Evolutionary conservation across 1,140 invertebrate species (phyloP), one percentile per base, ranked within the genome.

Genomic region (Plutomurus gul): DNA sequence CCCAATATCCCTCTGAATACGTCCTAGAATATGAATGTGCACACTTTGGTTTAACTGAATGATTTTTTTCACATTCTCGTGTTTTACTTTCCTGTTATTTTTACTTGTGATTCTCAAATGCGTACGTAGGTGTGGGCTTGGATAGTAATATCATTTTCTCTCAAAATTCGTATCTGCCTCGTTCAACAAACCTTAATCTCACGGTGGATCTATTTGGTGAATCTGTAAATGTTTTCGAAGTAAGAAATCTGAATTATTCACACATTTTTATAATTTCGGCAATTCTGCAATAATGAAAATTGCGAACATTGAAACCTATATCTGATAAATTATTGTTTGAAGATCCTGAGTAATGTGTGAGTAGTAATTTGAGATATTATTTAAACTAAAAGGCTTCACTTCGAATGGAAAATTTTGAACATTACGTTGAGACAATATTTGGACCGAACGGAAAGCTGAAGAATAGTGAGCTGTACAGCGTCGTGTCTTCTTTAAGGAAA

Each of bases 151-250:
- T 97, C 0, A 92, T 98, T 79, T 98, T 95, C 86, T 95, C 95
- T 0, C 91, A 93, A 0, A 92, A 94, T 78, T 97, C 95, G 0
- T 97, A 95, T 84, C 88, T 98, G 27, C 96, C 96, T 1, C 88
- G 94, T 75, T 92, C 94, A 1, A 89, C 91, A 4, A 92, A 88
- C 47, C 87, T 96, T 13, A 97, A 97, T 85, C 88, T 96, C 5
- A 96, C 95, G 0, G 87, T 96, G 1, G 94, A 96, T 85, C 86
- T 97, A 75, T 97, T 97, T 86, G 96, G 96, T 1, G 92, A 95
- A 86, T 94, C 94, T 0, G 90, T 97, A 30, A 97, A 98, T 87
- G 85, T 94, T 37, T 87, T 95, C 73, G 94, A 96, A 88, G 89
- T 93, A 82, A 85, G 84, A 82, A 46, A 65, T 18, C 4, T 18